Evolutionary conservation across 2,888 invertebrate species (phyloP).

Genomic region (Pachliopta kotzebuea): DNA sequence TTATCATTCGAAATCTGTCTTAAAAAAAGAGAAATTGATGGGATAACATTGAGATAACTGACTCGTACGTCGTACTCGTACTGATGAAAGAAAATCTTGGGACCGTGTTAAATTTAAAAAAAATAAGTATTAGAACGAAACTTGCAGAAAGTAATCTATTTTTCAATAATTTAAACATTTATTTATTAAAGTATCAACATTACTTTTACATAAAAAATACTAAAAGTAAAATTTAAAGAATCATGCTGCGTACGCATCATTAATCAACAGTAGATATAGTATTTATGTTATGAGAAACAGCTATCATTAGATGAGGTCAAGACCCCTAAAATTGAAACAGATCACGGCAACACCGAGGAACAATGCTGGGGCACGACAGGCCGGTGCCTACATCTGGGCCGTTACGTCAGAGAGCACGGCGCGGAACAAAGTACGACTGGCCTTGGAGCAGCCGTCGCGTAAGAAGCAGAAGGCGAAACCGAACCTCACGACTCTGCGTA

Average conservation of each 20-base stretch:
- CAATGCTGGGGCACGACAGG: constrained; percentile 36
- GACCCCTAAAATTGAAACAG: constrained; percentile 17
- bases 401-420: constrained; percentile 64
- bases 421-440: constrained; percentile 72
- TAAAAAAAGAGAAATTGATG: no score
- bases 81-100: no score
- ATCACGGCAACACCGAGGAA: constrained; percentile 13
- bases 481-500: constrained; percentile 36
- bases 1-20: no score
- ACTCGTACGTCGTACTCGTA: no score
- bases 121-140: no score
- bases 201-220: neutral
- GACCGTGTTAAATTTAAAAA: no score
- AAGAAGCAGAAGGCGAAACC: constrained; percentile 48
- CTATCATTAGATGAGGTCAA: constrained; percentile 15
- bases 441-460: constrained; percentile 66
- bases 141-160: no score
- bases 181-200: neutral
- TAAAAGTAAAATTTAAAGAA: no score
- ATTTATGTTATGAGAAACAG: neutral
- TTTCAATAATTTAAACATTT: neutral
- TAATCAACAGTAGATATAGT: neutral
- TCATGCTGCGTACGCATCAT: no score
- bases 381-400: constrained; percentile 53
- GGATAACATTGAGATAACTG: no score